Conservation (phyloP, 2,888 invertebrate genomes). For the Lithodes maja region DNA sequence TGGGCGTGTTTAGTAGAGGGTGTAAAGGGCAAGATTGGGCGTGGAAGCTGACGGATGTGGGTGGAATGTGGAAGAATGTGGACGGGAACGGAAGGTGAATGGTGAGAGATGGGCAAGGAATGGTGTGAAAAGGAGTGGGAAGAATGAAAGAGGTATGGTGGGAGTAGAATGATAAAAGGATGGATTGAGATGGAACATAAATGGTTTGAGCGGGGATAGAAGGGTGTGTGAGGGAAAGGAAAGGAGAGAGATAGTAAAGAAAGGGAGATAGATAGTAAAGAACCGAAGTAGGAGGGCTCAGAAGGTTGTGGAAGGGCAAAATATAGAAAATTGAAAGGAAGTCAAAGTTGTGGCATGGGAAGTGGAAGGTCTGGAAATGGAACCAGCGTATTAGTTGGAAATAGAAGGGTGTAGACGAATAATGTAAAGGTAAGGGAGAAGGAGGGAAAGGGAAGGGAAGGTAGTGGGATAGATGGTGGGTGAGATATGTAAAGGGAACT, state of each 20-base stretch:
- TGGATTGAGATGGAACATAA: no score
- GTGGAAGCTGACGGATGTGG: neutral
- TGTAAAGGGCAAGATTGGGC: no score
- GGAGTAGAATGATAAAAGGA: no score
- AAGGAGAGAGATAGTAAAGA: neutral
- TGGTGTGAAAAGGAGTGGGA: neutral
- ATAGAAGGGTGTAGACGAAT: neutral
- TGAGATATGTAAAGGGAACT: no score
- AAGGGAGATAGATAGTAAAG: neutral
- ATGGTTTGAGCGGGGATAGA: neutral
- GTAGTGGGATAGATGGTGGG: neutral
- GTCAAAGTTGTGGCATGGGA: neutral
- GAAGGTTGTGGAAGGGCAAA: no score
- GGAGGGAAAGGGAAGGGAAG: neutral
- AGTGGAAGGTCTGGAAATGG: neutral
- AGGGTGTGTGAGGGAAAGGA: neutral
- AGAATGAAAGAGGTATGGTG: neutral
- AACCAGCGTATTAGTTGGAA: neutral
- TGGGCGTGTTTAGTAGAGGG: no score
- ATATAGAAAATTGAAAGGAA: neutral
- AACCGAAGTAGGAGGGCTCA: neutral
- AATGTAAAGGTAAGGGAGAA: neutral
- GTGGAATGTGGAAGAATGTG: neutral
- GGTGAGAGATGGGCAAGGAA: neutral
- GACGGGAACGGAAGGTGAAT: no score